Base-by-base conservation (phyloP, 1,140 invertebrate genomes). In the Gyrodactylus salaris region DNA sequence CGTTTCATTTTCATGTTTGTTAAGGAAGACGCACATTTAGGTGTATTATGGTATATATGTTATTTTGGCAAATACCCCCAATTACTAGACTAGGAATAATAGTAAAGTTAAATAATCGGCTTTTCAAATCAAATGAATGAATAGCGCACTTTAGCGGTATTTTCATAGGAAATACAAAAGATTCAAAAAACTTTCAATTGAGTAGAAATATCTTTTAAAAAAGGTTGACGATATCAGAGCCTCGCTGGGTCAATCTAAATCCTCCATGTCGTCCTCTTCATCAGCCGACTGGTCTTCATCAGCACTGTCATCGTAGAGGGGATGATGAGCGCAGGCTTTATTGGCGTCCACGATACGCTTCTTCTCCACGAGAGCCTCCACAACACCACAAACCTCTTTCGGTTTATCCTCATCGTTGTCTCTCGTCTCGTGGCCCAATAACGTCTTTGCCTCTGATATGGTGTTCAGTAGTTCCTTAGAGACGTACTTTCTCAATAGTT, bases 1-100 rank as follows among this genome's bases (percentile, higher is more conserved):
- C n/a, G n/a, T n/a, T n/a, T n/a, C n/a, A n/a, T n/a, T n/a, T n/a
- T n/a, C n/a, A n/a, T n/a, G n/a, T n/a, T n/a, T n/a, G n/a, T n/a
- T n/a, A n/a, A 95, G 82, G 89, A 95, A 79, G 89, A 91, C 78
- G 91, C 91, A 34, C 90, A 95, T 78, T 93, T 92, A 89, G 89
- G 92, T 77, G 93, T 94, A n/a, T n/a, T n/a, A n/a, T n/a, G n/a
- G n/a, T n/a, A n/a, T n/a, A n/a, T n/a, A n/a, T n/a, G n/a, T n/a
- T n/a, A n/a, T n/a, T n/a, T n/a, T n/a, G n/a, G n/a, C n/a, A n/a
- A n/a, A n/a, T n/a, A n/a, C n/a, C n/a, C n/a, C n/a, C n/a, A n/a
- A n/a, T n/a, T n/a, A n/a, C n/a, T n/a, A n/a, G n/a, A n/a, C n/a
- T n/a, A n/a, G n/a, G n/a, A n/a, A n/a, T n/a, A n/a, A n/a, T n/a